A percentile compares a stretch with the other conserved stretches of the same genome.
Conservation (phyloP, 1,140 invertebrate genomes). For the Whitmania pigra region DNA sequence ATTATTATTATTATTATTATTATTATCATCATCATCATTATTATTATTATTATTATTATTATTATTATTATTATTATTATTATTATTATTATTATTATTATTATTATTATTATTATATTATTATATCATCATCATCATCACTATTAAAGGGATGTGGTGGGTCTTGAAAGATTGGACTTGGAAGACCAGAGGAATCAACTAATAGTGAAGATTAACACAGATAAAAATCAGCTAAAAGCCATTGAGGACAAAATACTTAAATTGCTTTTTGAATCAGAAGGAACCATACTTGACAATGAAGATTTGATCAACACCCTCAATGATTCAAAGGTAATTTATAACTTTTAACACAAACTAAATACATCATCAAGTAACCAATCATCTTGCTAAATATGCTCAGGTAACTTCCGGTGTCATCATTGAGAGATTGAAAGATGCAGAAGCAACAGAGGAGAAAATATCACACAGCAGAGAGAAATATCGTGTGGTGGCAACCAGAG, state of each 20-base stretch:
- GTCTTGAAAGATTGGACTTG: constrained; percentile 62
- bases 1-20: no score
- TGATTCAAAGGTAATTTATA: constrained; percentile 38
- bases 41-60: no score
- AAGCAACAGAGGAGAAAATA: constrained; percentile 54
- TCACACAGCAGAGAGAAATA: constrained; percentile 40
- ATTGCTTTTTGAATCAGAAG: constrained; percentile 42
- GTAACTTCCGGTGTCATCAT: constrained; percentile 50
- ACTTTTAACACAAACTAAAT: no score
- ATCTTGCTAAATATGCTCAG: constrained; percentile 24
- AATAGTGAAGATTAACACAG: constrained; percentile 65
- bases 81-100: no score
- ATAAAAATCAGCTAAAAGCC: constrained; percentile 63
- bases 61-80: no score
- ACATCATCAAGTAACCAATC: no score
- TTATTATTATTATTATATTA: no score
- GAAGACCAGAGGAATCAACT: constrained; percentile 64
- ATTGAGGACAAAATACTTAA: constrained; percentile 48
- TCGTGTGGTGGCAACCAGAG: constrained; percentile 37
- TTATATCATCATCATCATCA: no score
- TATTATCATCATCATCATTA: no score
- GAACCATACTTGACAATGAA: constrained; percentile 43
- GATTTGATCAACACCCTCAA: constrained; percentile 42
- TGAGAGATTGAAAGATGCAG: constrained; percentile 62
- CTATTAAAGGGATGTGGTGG: constrained; percentile 38